A percentile compares a stretch with the other conserved stretches of the same genome.
phyloP scores from a whole-genome alignment of 2,113 vertebrate species.

The Hiodon alosoides region DNA sequence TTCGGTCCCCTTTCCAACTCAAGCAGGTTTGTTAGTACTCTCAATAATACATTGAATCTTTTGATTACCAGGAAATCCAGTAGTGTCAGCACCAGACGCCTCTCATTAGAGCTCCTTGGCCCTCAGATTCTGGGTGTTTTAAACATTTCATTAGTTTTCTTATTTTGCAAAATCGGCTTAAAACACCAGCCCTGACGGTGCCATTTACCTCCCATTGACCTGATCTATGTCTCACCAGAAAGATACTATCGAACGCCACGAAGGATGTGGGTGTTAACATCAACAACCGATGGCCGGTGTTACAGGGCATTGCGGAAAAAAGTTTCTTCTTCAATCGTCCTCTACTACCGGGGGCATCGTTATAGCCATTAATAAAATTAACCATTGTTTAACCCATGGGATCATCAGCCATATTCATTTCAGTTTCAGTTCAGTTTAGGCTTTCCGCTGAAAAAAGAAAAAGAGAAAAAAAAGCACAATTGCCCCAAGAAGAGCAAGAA shows the following conservation, averaged over 20 bases:
- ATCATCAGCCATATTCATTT: slow-evolving; percentile 32
- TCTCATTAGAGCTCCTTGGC: no score
- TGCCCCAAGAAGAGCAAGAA: slow-evolving; percentile 21
- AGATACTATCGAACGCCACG: slow-evolving; percentile 42
- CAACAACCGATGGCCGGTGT: slow-evolving; percentile 57
- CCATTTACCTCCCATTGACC: slow-evolving; percentile 40
- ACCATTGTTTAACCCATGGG: slow-evolving; percentile 32
- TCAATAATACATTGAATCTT: no score
- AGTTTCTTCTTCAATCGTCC: slow-evolving; percentile 43
- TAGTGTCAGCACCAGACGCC: no score
- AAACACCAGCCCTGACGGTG: slow-evolving; percentile 15
- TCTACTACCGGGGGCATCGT: not conserved
- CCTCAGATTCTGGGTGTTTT: no score
- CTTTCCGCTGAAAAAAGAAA: not conserved
- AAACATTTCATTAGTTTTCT: no score
- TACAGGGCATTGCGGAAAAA: slow-evolving; percentile 36
- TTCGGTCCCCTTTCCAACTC: no score
- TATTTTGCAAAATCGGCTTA: no score
- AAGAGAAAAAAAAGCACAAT: slow-evolving; percentile 25
- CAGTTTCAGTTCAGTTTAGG: not conserved
- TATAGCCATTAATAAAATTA: slow-evolving; percentile 25
- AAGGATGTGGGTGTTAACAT: slow-evolving; percentile 50
- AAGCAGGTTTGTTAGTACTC: no score
- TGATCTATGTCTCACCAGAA: slow-evolving; percentile 43
- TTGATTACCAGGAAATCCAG: no score